These are phyloP conservation scores for Diadema setosum DNA, from an alignment of 35 echinoderm and acorn worm species.

Conservation along the genomic window DNA sequence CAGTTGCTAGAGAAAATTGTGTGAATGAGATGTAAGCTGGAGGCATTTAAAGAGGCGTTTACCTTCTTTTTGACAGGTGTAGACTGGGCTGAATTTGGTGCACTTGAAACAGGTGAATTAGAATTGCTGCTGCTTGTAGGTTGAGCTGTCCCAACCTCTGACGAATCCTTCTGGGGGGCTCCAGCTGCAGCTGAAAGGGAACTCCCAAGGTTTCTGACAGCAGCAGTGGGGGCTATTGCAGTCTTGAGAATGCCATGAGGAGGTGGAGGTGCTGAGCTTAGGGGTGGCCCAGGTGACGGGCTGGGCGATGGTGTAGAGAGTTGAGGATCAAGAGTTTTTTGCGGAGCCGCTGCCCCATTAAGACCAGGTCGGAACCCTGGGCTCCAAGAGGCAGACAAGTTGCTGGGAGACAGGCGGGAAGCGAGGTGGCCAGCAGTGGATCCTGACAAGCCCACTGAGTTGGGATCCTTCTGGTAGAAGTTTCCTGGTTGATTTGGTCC, in stretches of 20 bases:
- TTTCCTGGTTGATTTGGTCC: not conserved
- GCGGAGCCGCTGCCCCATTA: not conserved
- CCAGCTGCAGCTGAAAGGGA: not conserved
- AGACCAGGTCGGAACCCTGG: not conserved
- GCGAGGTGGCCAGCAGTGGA: not conserved
- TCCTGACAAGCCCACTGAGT: not conserved
- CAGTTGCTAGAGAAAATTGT: not conserved
- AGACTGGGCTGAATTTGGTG: not conserved
- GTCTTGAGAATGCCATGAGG: not conserved
- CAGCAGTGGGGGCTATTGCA: not conserved
- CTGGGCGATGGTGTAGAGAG: not conserved
- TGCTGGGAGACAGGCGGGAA: not conserved
- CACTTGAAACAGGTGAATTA: not conserved
- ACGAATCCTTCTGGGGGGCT: not conserved
- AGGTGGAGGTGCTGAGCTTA: not conserved
- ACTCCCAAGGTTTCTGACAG: not conserved
- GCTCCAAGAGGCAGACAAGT: not conserved
- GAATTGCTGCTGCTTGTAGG: not conserved
- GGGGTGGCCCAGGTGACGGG: not conserved
- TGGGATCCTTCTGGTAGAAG: not conserved
- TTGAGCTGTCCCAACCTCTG: not conserved
- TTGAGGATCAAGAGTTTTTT: not conserved
- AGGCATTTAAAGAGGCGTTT: not conserved
- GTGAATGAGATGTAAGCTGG: not conserved
- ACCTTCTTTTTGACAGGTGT: constrained; percentile 15